These are phyloP conservation scores for Phrynosoma blainvillii DNA, from an alignment of 2,113 vertebrate genomes.

Conservation along the genomic window DNA sequence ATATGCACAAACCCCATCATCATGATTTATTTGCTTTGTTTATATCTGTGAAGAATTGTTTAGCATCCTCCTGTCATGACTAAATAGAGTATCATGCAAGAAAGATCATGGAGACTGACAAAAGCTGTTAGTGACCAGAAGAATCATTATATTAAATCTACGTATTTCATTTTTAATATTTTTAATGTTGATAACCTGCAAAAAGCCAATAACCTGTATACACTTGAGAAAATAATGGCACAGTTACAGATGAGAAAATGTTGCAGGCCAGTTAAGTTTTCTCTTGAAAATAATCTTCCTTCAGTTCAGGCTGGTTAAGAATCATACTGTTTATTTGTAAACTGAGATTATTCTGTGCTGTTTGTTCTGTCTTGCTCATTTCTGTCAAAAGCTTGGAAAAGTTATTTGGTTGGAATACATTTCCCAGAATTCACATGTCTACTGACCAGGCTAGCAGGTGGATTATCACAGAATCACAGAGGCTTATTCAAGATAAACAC, in stretches of 20 bases:
- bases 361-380: neutral
- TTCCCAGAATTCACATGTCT: no score
- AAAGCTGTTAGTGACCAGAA: slow-evolving; percentile 36
- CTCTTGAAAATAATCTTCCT: neutral
- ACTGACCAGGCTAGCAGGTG: no score
- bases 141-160: slow-evolving; percentile 35
- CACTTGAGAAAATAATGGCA: neutral
- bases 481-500: no score
- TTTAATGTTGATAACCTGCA: slow-evolving; percentile 35
- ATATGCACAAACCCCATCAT: slow-evolving; percentile 13
- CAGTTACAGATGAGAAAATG: neutral
- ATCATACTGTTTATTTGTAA: neutral
- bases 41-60: slow-evolving; percentile 56
- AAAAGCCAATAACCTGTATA: neutral
- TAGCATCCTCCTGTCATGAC: slow-evolving; percentile 51
- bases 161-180: neutral
- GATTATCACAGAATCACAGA: no score
- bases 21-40: slow-evolving; percentile 21
- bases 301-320: neutral
- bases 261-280: neutral
- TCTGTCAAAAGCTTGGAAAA: neutral
- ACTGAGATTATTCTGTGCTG: neutral
- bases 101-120: slow-evolving; percentile 27
- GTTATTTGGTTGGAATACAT: no score
- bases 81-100: slow-evolving; percentile 55